Conservation (phyloP, 2,113 vertebrate genomes). For the Anas platyrhynchos region DNA sequence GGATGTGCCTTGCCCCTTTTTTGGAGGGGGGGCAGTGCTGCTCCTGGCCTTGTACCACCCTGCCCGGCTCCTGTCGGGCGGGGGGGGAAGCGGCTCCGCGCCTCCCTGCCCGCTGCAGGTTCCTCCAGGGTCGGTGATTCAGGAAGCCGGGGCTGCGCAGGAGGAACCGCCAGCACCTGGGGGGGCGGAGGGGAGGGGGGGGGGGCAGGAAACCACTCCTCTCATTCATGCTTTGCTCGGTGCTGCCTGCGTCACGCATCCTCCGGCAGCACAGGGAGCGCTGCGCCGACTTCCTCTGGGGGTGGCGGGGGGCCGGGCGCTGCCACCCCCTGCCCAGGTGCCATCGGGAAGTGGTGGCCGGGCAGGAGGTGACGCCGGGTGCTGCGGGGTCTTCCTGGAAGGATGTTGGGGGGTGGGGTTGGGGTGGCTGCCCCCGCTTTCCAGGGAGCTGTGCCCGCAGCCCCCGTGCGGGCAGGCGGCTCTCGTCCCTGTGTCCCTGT, state of each 20-base stretch:
- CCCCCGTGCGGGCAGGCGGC: background rate
- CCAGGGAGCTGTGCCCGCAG: background rate
- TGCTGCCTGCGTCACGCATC: constrained; percentile 59
- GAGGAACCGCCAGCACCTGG: constrained; percentile 57
- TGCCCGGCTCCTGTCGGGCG: accelerated
- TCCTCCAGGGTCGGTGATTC: constrained; percentile 50
- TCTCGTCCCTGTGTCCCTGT: background rate
- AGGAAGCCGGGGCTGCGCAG: constrained; percentile 50
- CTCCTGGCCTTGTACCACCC: background rate
- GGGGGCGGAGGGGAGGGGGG: constrained; percentile 7
- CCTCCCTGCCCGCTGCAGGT: constrained; percentile 18
- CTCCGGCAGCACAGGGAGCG: constrained; percentile 36
- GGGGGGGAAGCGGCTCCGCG: background rate
- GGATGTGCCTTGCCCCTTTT: background rate
- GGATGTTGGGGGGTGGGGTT: background rate
- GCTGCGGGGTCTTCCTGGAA: constrained; percentile 20
- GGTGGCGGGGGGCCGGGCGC: background rate
- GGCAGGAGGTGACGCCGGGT: background rate
- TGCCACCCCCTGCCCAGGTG: background rate
- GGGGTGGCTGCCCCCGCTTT: constrained; percentile 19
- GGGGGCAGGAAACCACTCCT: constrained; percentile 57
- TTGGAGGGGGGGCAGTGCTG: too few species aligned
- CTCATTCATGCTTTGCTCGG: constrained; percentile 67
- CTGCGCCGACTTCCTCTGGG: constrained; percentile 48
- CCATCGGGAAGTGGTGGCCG: background rate